Evolutionary conservation across 2,113 vertebrate species (phyloP), one percentile per base, ranked within the genome.

Genomic region (Aphelocoma coerulescens): DNA sequence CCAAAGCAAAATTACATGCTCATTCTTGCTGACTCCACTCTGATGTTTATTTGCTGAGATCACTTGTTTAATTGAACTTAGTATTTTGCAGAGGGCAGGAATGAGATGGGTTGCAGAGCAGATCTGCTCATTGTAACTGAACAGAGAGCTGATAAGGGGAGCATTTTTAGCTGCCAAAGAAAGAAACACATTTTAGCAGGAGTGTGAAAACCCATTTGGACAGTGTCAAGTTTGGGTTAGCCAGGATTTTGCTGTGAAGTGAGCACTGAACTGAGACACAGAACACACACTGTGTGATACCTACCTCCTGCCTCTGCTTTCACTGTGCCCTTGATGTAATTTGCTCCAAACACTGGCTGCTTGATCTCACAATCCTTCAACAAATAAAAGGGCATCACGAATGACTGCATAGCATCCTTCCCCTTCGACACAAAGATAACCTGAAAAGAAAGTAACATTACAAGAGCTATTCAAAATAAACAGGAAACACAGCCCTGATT

Each of bases 341-440:
- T 99, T 54, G 99, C 99, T 51, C 99, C 99, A 35, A 99, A 98
- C 43, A 99, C 99, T 5, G 99, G 99, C 84, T 99, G 99, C 90
- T 99, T 99, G 93, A 99, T 98, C 97, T 99, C 99, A 87, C 99
- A 99, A 85, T 98, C 98, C 96, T 99, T 99, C 98, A 99, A 98
- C 92, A 99, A 98, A 91, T 99, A 99, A 92, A 99, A 99, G 6
- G 99, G 99, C 99, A 99, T 99, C 98, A 99, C 98, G 44, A 99
- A 99, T 15, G 99, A 99, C 97, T 98, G 98, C 98, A 99, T 98
- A 11, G 98, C 93, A 57, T 99, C 99, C 66, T 97, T 98, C 15
- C 98, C 99, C 98, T 99, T 99, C 1, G 99, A 98, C 94, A 99
- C 88, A 93, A 99, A 99, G 95, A 99, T 99, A 94, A 99, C 97